A percentile compares a stretch with the other conserved stretches of the same genome.
Conservation (phyloP, 2,113 vertebrate genomes). For the Pelvicachromis taeniatus region DNA sequence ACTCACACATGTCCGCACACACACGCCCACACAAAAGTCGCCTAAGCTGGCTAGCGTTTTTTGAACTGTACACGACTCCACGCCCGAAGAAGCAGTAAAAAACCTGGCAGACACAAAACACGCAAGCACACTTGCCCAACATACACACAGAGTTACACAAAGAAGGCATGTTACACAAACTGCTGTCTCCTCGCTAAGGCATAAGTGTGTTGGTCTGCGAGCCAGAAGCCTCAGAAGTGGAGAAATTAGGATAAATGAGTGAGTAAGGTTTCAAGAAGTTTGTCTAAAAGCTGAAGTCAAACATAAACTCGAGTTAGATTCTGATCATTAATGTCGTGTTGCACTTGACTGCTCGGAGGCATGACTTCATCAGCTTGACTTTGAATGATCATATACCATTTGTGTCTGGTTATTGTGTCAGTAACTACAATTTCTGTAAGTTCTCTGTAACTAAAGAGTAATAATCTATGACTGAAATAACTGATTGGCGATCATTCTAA, state of each 20-base stretch:
- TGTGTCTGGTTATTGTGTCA: not conserved
- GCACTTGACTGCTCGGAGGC: not conserved
- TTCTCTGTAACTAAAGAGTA: too few species aligned
- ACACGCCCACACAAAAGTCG: not conserved
- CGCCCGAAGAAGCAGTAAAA: constrained; percentile 17
- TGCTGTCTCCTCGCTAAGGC: not conserved
- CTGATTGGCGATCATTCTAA: too few species aligned
- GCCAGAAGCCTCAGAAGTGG: constrained; percentile 23
- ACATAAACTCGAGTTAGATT: not conserved
- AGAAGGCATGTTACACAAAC: not conserved
- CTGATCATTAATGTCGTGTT: not conserved
- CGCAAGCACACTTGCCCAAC: not conserved
- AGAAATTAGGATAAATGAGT: constrained; percentile 7
- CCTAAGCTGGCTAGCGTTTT: constrained; percentile 15
- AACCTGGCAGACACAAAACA: constrained; percentile 30
- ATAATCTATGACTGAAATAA: too few species aligned
- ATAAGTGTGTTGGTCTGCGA: constrained; percentile 6
- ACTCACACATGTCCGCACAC: constrained; percentile 14
- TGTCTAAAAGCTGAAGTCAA: not conserved
- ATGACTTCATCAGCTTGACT: not conserved
- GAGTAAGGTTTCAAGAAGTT: not conserved
- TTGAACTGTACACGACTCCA: constrained; percentile 57
- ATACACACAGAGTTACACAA: not conserved
- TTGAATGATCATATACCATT: not conserved
- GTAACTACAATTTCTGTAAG: not conserved